A percentile compares a stretch with the other conserved stretches of the same genome.
Conservation (phyloP, 2,113 vertebrate species). For the Felis chaus region DNA sequence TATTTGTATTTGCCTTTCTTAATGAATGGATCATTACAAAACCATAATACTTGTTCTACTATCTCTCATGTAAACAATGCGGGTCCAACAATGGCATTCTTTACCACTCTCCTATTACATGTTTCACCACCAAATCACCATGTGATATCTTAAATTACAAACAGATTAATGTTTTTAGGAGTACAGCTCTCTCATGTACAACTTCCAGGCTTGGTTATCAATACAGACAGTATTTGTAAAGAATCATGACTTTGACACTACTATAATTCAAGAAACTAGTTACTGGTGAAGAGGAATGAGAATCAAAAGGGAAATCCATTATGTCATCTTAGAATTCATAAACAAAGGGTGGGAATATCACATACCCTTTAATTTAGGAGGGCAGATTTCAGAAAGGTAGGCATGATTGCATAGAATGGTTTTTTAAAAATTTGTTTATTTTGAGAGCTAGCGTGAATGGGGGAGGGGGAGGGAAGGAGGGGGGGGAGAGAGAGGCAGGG, state of each 20-base stretch:
- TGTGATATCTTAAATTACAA: not conserved
- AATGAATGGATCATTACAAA: constrained; percentile 52
- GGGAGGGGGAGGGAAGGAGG: no score
- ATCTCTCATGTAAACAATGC: constrained; percentile 10
- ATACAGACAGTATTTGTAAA: not conserved
- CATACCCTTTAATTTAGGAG: constrained; percentile 35
- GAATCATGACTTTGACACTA: not conserved
- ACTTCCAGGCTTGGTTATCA: not conserved
- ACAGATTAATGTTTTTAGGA: not conserved
- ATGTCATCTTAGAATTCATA: not conserved
- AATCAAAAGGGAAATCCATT: not conserved
- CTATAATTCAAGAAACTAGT: constrained; percentile 19
- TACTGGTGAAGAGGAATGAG: not conserved
- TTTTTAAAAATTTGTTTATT: no score
- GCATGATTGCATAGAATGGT: not conserved
- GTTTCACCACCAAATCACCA: not conserved
- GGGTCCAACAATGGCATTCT: not conserved
- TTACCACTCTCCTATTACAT: not conserved
- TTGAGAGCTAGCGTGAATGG: no score
- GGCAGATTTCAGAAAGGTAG: constrained; percentile 16
- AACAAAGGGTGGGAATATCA: not conserved
- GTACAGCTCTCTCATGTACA: not conserved
- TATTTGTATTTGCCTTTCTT: constrained; percentile 55
- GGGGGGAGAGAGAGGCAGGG: no score
- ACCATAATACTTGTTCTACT: not conserved